Evolutionary conservation across 2,113 vertebrate genomes (phyloP), one percentile per base, ranked within the genome.

Genomic region (Chaetodon trifascialis): DNA sequence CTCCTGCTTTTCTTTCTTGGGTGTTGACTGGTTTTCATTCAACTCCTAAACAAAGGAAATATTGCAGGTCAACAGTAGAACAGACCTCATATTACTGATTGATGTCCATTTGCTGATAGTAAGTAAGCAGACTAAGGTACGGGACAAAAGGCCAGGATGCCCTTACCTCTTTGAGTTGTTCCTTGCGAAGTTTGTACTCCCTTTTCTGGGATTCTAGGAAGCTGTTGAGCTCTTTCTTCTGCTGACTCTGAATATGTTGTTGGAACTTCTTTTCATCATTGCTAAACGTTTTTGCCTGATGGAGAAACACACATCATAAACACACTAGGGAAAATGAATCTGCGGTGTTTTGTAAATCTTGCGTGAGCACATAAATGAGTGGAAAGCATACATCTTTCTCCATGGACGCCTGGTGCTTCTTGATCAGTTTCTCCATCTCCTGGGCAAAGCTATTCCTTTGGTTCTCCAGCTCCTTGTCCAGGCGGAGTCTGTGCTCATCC

Each of bases 181-280:
- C 98, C 90, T 99, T 99, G 89, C 98, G 97, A 73, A 98, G 96
- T 90, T 99, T 99, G 88, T 99, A 99, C 86, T 99, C 98, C 79
- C 98, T 96, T 91, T 99, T 99, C 93, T 99, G 98, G 3, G 97
- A 98, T 84, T 99, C 98, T 64, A 98, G 88, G 90, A 99, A 99
- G 90, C 96, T 99, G 92, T 95, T 99, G 36, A 99, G 94, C 86
- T 99, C 98, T 89, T 99, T 99, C 92, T 99, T 99, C 91, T 99
- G 98, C 79, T 99, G 98, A 87, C 96, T 96, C 92, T 99, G 97
- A 90, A 99, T 99, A 92, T 99, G 97, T 73, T 99, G 98, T 58
- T 99, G 97, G 85, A 99, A 99, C 91, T 99, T 99, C 96, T 99
- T 99, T 89, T 99, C 98, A 86, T 99, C 98, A 15, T 97, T 99